phyloP scores from a whole-genome alignment of 2,888 invertebrate species.

The Cheilosia vulpina region DNA sequence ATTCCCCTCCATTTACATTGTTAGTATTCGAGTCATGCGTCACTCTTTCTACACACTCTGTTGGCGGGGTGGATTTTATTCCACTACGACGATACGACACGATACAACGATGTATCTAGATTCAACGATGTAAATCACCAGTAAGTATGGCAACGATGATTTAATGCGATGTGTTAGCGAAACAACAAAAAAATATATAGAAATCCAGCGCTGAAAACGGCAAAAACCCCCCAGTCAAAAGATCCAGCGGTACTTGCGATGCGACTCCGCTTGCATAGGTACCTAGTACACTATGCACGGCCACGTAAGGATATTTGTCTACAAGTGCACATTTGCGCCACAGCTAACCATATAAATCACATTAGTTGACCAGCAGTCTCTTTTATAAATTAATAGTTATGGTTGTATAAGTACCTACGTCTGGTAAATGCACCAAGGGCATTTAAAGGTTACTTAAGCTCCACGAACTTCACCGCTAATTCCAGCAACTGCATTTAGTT shows the following conservation, averaged over 20 bases:
- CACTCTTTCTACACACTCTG: conserved; percentile 22
- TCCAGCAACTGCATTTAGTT: conserved; percentile 46
- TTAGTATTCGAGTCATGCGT: conserved; percentile 56
- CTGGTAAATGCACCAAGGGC: conserved; percentile 34
- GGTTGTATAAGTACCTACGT: conserved; percentile 18
- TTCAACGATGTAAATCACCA: conserved; percentile 62
- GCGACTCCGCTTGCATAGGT: neutral
- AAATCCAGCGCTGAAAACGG: conserved; percentile 2
- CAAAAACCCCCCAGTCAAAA: neutral
- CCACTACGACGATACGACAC: neutral
- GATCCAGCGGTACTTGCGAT: neutral
- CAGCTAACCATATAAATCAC: conserved; percentile 61
- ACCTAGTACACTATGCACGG: conserved; percentile 5
- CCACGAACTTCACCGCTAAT: conserved; percentile 49
- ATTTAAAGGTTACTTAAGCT: conserved; percentile 50
- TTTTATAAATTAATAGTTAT: conserved; percentile 69
- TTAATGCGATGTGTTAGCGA: conserved; percentile 61
- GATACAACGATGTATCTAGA: conserved; percentile 7
- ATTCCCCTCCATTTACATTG: conserved; percentile 16
- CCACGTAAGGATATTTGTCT: conserved; percentile 37
- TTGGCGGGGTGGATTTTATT: neutral
- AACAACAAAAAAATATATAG: neutral
- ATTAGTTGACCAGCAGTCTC: conserved; percentile 48
- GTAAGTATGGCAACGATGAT: conserved; percentile 69
- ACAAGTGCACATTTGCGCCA: conserved; percentile 63